Percentiles rank a stretch among this genome's conserved stretches.
Evolutionary conservation across 2,797 vertebrate genomes (phyloP).

Genomic region (Chromobotia macracanthus): DNA sequence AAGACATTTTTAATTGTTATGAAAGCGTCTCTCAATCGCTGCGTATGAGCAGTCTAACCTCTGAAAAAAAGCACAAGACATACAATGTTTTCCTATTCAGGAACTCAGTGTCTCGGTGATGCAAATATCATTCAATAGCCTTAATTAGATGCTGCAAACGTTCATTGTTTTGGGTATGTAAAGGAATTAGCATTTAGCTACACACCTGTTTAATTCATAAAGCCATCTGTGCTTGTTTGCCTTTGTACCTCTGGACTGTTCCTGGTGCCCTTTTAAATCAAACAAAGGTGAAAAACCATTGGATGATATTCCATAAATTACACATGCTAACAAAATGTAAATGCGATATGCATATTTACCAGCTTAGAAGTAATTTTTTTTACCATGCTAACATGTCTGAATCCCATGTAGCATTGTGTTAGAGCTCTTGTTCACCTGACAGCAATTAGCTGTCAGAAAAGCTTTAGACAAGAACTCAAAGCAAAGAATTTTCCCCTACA

Average conservation of each 20-base stretch:
- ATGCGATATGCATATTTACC: conserved; percentile 7
- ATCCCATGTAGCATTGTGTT: neutral
- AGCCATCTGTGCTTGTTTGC: conserved; percentile 37
- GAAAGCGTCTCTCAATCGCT: neutral
- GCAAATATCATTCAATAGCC: conserved; percentile 12
- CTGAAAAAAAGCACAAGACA: neutral
- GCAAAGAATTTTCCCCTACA: conserved; percentile 6
- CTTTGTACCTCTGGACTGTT: conserved; percentile 2
- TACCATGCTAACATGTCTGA: conserved; percentile 1
- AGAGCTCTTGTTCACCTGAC: neutral
- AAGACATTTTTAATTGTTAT: neutral
- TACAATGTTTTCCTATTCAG: neutral
- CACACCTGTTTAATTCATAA: conserved; percentile 42
- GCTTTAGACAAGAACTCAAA: conserved; percentile 1
- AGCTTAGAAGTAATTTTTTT: conserved; percentile 1
- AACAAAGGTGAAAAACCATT: conserved; percentile 16
- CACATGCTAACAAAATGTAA: conserved; percentile 22
- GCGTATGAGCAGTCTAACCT: neutral
- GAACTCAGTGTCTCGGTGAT: neutral
- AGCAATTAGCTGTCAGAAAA: conserved; percentile 32
- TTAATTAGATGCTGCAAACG: conserved; percentile 19
- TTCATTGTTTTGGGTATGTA: conserved; percentile 26
- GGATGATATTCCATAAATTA: conserved; percentile 20
- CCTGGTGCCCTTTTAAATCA: conserved; percentile 4
- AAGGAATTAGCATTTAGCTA: conserved; percentile 29